Evolutionary conservation across 2,888 invertebrate species (phyloP).

Genomic region (Bellardia bayeri): DNA sequence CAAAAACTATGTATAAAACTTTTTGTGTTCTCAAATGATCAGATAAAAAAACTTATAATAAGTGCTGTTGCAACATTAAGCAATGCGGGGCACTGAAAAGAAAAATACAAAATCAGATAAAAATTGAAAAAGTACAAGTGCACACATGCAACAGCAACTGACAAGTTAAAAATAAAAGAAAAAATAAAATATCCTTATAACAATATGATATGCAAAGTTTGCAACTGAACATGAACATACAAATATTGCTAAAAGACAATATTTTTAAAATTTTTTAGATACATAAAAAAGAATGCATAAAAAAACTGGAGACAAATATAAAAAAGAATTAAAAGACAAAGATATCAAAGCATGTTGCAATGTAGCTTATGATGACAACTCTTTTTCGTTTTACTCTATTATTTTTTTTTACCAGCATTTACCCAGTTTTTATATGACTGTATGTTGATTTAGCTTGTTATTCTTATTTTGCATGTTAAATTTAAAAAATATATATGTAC

Average conservation of each 20-base stretch:
- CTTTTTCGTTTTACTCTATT: conserved; percentile 31
- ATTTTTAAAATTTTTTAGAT: conserved; percentile 52
- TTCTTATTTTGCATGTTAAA: conserved; percentile 9
- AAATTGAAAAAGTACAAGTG: neutral
- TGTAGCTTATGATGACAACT: conserved; percentile 60
- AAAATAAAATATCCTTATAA: neutral
- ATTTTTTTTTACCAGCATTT: neutral
- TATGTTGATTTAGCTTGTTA: conserved; percentile 42
- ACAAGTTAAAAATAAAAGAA: conserved; percentile 7
- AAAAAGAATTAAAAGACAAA: conserved; percentile 41
- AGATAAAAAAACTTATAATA: no score
- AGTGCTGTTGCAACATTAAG: neutral
- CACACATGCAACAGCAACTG: conserved; percentile 15
- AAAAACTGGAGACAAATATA: neutral
- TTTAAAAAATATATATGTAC: conserved; percentile 4
- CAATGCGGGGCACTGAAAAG: neutral
- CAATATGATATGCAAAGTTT: conserved; percentile 33
- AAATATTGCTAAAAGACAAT: conserved; percentile 48
- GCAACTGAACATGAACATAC: conserved; percentile 36
- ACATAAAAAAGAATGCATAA: neutral
- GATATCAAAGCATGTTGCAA: conserved; percentile 55
- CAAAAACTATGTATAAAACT: no score
- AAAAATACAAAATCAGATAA: conserved; percentile 38
- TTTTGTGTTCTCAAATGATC: no score
- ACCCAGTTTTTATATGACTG: conserved; percentile 4